These are phyloP conservation scores for Oreonectes daqikongensis DNA, from an alignment of 2,797 vertebrate genomes.

Conservation along the genomic window DNA sequence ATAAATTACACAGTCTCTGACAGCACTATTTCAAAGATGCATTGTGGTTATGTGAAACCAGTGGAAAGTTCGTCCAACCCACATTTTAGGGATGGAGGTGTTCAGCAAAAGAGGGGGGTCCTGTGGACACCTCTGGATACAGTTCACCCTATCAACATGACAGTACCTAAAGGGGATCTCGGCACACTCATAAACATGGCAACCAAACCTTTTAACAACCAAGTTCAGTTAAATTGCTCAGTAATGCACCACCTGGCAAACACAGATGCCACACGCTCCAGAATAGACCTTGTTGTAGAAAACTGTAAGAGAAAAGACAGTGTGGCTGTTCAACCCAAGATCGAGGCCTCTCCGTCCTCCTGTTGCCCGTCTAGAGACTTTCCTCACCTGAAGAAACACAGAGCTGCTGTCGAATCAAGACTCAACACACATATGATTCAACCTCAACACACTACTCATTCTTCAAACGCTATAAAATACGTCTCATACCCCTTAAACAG, in stretches of 20 bases:
- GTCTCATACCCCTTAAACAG: constrained; percentile 18
- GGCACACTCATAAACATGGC: constrained; percentile 50
- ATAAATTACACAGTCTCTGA: constrained; percentile 51
- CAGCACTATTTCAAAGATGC: constrained; percentile 40
- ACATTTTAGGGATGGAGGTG: constrained; percentile 78
- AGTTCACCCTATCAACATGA: constrained; percentile 50
- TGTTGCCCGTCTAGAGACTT: constrained; percentile 78
- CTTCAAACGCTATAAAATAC: constrained; percentile 28
- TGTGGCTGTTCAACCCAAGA: constrained; percentile 65
- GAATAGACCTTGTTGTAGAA: constrained; percentile 39
- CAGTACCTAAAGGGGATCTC: constrained; percentile 38
- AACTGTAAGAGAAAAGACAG: constrained; percentile 42
- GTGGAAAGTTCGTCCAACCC: constrained; percentile 67
- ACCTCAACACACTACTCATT: constrained; percentile 43
- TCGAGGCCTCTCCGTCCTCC: constrained; percentile 57
- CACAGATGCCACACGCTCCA: constrained; percentile 23
- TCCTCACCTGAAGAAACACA: constrained; percentile 98
- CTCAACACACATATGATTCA: constrained; percentile 43
- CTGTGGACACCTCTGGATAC: constrained; percentile 60
- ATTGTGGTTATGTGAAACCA: constrained; percentile 35
- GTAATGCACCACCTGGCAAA: constrained; percentile 34
- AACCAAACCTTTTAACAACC: constrained; percentile 39
- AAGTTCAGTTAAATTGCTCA: constrained; percentile 11
- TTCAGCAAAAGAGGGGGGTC: constrained; percentile 81
- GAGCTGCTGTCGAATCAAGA: constrained; percentile 91